Evolutionary conservation across 2,797 vertebrate genomes (phyloP).

Genomic region (Xenentodon cancila): DNA sequence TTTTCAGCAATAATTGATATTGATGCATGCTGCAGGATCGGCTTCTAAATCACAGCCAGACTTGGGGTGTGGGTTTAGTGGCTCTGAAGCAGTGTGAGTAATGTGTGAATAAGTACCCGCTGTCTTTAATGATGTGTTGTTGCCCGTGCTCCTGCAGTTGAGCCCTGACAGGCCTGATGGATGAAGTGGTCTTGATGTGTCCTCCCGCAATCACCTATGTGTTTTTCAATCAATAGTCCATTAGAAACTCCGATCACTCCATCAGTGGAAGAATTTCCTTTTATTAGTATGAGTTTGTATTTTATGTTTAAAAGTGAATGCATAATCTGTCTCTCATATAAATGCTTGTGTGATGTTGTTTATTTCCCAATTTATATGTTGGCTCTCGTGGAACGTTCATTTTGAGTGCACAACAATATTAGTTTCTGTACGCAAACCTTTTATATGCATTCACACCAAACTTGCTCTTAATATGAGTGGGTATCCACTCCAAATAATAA

Average conservation of each 20-base stretch:
- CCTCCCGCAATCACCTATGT: constrained; percentile 74
- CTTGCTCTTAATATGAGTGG: constrained; percentile 8
- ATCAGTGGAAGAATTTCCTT: constrained; percentile 77
- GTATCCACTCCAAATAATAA: background rate
- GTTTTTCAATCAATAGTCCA: constrained; percentile 87
- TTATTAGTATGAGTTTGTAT: constrained; percentile 51
- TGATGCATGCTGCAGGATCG: constrained; percentile 71
- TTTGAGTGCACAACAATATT: background rate
- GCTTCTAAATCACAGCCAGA: constrained; percentile 74
- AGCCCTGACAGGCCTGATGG: constrained; percentile 73
- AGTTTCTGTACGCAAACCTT: too few species aligned
- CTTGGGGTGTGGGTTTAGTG: constrained; percentile 54
- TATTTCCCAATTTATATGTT: constrained; percentile 19
- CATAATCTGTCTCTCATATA: constrained; percentile 9
- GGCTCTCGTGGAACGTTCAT: background rate
- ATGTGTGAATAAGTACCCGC: constrained; percentile 73
- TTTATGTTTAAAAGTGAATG: constrained; percentile 13
- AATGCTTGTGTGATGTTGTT: constrained; percentile 3
- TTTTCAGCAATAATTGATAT: constrained; percentile 77
- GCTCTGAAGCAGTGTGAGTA: constrained; percentile 60
- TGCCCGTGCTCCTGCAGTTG: constrained; percentile 55
- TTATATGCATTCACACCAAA: constrained; percentile 1
- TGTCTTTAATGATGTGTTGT: constrained; percentile 76
- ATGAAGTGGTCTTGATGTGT: constrained; percentile 74
- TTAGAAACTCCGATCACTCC: constrained; percentile 85